These are phyloP conservation scores for Leptothorax acervorum DNA, from an alignment of 2,888 invertebrate genomes.

Conservation along the genomic window DNA sequence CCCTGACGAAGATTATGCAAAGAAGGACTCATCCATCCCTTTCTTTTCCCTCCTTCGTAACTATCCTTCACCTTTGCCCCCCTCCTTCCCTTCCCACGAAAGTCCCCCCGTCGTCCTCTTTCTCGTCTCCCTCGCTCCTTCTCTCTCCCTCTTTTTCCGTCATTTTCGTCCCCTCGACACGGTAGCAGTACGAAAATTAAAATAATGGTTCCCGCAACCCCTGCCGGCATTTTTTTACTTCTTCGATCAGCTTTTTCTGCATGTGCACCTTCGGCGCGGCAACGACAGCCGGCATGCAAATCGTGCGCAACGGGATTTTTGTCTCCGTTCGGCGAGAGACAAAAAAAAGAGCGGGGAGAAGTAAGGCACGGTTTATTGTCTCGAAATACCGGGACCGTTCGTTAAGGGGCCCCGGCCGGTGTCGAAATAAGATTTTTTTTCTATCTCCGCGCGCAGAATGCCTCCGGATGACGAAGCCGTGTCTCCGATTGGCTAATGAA, in stretches of 20 bases:
- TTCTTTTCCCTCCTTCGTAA: conserved; percentile 48
- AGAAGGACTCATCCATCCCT: conserved; percentile 67
- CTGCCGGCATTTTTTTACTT: conserved; percentile 55
- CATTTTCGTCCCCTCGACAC: conserved; percentile 61
- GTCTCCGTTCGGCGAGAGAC: conserved; percentile 76
- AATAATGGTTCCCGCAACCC: conserved; percentile 78
- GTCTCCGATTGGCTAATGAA: conserved; percentile 76
- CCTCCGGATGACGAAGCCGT: conserved; percentile 39
- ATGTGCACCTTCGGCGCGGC: conserved; percentile 46
- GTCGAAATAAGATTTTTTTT: conserved; percentile 57
- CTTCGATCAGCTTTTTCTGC: conserved; percentile 65
- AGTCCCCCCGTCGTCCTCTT: conserved; percentile 25
- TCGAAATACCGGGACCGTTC: conserved; percentile 51
- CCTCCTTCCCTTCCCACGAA: not conserved
- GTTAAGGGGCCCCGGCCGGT: conserved; percentile 55
- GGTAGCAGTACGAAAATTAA: conserved; percentile 76
- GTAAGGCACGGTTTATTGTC: conserved; percentile 59
- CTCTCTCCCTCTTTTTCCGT: conserved; percentile 42
- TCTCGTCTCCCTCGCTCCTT: conserved; percentile 53
- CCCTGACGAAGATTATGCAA: conserved; percentile 81
- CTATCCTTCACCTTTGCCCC: conserved; percentile 24
- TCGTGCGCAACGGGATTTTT: conserved; percentile 80
- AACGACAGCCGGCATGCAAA: conserved; percentile 75
- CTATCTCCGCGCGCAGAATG: conserved; percentile 24
- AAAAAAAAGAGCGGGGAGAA: conserved; percentile 70